Evolutionary conservation across 2,797 vertebrate species (phyloP), one percentile per base, ranked within the genome.

Genomic region (Clarias laeviceps): DNA sequence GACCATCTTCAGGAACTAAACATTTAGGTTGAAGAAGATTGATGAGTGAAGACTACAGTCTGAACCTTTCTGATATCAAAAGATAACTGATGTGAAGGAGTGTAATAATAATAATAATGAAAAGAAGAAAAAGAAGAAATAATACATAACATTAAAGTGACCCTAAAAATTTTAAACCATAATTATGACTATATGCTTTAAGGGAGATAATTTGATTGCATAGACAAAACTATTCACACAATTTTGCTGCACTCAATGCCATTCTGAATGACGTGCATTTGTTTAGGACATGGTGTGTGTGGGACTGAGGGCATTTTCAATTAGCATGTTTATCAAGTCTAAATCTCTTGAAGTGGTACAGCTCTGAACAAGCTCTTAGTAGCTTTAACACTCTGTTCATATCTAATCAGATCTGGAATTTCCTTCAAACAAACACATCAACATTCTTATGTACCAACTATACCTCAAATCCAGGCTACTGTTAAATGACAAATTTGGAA

Each of bases 1-100:
- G 88, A 0, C 91, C 89, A 0, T 99, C 97, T 82, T 97, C 98
- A 97, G 88, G 90, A 80, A 90, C 90, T 88, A 80, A 54, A 29
- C 59, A 40, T 79, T 0, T 2, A 18, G 9, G 80, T 80, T 65
- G 73, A 77, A 80, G 0, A 45, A 56, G 59, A 70, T 45, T 20
- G 50, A 82, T 4, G 0, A 12, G 40, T 22, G 2, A 68, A 7
- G 9, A 73, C n/a, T 3, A 34, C 82, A 84, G 27, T 22, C 45
- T 7, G 45, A 82, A 15, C 9, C 12, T 78, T 59, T 37, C 74
- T 14, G 56, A 78, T 6, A 24, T 78, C 5, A 61, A 78, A 59
- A 14, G 2, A 78, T 4, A 76, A 76, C 17, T 18, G 37, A 72
- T 14, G 45, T 50, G 70, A 17, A 73, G 1, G 22, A 40, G 20